Percentiles rank a stretch among this genome's conserved stretches.
Evolutionary conservation across 2,113 vertebrate species (phyloP).

Genomic region (Ginglymostoma cirratum): DNA sequence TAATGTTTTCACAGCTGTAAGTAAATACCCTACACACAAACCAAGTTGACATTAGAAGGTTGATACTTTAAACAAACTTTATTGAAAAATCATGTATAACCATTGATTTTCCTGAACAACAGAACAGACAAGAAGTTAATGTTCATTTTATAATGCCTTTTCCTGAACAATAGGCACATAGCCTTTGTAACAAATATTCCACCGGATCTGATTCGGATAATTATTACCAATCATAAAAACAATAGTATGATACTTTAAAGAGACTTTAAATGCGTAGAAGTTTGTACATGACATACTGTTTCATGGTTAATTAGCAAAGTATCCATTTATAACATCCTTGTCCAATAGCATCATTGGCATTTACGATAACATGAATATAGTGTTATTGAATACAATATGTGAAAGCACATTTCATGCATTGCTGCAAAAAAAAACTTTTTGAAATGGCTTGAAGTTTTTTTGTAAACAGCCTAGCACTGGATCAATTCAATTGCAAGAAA

Average conservation of each 20-base stretch:
- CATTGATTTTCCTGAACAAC: neutral
- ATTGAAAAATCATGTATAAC: constrained; percentile 12
- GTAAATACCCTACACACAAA: neutral
- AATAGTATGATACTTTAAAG: neutral
- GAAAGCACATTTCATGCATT: neutral
- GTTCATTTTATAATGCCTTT: neutral
- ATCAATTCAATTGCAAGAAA: neutral
- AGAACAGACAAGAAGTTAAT: neutral
- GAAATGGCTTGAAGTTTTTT: neutral
- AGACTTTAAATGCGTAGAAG: neutral
- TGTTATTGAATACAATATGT: neutral
- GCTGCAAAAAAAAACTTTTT: neutral
- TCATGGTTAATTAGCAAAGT: neutral
- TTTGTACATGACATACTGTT: neutral
- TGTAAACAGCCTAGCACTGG: neutral
- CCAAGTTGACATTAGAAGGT: neutral
- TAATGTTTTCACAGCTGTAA: neutral
- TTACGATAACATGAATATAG: neutral
- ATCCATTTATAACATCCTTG: neutral
- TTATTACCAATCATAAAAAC: neutral
- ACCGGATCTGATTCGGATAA: neutral
- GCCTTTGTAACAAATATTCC: constrained; percentile 3
- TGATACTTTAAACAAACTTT: constrained; percentile 19
- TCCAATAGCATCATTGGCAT: neutral
- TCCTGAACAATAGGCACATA: neutral